Evolutionary conservation across 2,888 invertebrate genomes (phyloP).

Genomic region (Cosmia trapezina): DNA sequence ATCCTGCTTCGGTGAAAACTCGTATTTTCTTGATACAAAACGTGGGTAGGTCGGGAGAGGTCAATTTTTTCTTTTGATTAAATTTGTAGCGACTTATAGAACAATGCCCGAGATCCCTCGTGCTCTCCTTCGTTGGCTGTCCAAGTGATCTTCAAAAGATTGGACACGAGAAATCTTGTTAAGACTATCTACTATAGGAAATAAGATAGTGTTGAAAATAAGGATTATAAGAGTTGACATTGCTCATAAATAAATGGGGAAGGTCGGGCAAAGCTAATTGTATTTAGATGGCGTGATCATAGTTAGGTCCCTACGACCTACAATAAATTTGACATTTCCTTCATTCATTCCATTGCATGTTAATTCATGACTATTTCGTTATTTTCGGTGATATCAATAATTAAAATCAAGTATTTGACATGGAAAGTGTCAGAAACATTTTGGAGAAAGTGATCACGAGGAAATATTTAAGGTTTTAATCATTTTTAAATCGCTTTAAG

Average conservation of each 20-base stretch:
- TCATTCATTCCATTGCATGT: no score
- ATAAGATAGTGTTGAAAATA: conserved; percentile 24
- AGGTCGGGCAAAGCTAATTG: no score
- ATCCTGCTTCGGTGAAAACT: conserved; percentile 17
- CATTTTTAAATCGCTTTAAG: no score
- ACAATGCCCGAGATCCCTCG: conserved; percentile 43
- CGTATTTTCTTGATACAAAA: conserved; percentile 31
- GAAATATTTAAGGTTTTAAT: no score
- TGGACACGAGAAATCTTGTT: conserved; percentile 51
- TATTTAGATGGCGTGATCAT: no score
- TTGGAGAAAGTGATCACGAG: no score
- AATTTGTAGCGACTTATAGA: conserved; percentile 55
- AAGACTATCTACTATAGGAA: conserved; percentile 14
- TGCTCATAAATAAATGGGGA: not conserved
- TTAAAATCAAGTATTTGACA: no score
- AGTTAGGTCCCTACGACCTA: no score
- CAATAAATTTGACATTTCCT: no score
- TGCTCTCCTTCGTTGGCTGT: conserved; percentile 36
- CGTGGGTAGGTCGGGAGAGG: conserved; percentile 30
- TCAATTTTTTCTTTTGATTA: conserved; percentile 59
- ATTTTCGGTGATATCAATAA: no score
- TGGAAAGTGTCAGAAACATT: no score
- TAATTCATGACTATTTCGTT: no score
- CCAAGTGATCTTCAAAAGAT: conserved; percentile 52
- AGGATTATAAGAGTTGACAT: not conserved